These are phyloP conservation scores for Heliornis fulica DNA, from an alignment of 2,113 vertebrate genomes.

Conservation along the genomic window DNA sequence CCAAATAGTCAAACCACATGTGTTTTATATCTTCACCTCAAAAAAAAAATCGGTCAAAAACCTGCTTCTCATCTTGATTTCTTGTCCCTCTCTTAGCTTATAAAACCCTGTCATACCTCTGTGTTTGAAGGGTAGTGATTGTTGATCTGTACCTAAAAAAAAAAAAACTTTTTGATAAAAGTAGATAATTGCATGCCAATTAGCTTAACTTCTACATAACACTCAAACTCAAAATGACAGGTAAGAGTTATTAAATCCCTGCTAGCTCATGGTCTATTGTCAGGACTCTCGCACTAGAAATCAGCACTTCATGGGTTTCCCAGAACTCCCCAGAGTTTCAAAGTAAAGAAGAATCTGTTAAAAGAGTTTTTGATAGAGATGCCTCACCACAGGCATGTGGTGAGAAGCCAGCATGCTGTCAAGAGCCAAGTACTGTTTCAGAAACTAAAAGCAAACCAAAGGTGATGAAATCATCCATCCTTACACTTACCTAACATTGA, in stretches of 20 bases:
- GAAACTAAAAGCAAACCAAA: background rate
- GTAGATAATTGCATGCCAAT: background rate
- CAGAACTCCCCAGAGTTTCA: background rate
- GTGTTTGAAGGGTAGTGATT: background rate
- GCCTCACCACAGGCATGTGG: background rate
- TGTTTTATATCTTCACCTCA: background rate
- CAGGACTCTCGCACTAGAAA: background rate
- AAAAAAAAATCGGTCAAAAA: background rate
- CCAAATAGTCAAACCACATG: background rate
- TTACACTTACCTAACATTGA: background rate
- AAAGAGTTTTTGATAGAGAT: background rate
- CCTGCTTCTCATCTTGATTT: background rate
- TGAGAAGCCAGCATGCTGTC: background rate
- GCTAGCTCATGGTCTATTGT: background rate
- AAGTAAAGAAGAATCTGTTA: background rate
- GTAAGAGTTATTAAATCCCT: background rate
- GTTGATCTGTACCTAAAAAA: background rate
- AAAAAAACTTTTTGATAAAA: background rate
- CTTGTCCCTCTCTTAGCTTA: background rate
- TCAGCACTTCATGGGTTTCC: background rate
- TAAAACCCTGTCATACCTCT: background rate
- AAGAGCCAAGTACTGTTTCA: background rate
- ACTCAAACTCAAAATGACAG: background rate
- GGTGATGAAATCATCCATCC: background rate
- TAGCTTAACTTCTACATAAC: background rate